Conservation (phyloP, 1,140 invertebrate genomes). For the Papilio dardanus region DNA sequence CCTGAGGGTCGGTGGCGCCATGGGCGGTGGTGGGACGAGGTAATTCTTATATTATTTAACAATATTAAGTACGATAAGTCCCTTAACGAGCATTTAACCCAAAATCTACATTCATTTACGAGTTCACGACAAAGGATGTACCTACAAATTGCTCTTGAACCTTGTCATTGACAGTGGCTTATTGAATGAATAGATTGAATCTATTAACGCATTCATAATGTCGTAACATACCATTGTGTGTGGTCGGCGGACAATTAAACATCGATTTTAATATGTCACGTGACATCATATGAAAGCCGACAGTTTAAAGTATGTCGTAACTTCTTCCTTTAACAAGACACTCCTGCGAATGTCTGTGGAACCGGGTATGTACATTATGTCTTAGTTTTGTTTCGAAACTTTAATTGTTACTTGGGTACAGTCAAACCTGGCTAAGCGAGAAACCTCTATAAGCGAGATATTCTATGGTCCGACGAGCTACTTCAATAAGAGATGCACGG, state of each 20-base stretch:
- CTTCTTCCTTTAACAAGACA: neutral
- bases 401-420: too few relatives aligned
- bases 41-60: too few relatives aligned
- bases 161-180: conserved; percentile 13
- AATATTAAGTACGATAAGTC: too few relatives aligned
- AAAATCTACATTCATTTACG: neutral
- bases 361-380: neutral
- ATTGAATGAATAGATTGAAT: conserved; percentile 10
- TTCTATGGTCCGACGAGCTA: too few relatives aligned
- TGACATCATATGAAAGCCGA: conserved; percentile 12
- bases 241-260: conserved; percentile 15
- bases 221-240: conserved; percentile 12
- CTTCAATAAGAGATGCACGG: neutral
- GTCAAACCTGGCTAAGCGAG: too few relatives aligned
- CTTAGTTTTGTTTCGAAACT: neutral
- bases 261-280: conserved; percentile 15
- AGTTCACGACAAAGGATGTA: conserved; percentile 3
- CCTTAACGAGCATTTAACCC: neutral
- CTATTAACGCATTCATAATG: conserved; percentile 12
- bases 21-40: too few relatives aligned
- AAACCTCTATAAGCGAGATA: too few relatives aligned
- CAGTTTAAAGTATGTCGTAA: neutral
- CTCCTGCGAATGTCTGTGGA: neutral
- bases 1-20: too few relatives aligned
- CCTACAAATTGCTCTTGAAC: neutral